phyloP scores from a whole-genome alignment of 2,888 invertebrate species.

The Apeira syringaria region DNA sequence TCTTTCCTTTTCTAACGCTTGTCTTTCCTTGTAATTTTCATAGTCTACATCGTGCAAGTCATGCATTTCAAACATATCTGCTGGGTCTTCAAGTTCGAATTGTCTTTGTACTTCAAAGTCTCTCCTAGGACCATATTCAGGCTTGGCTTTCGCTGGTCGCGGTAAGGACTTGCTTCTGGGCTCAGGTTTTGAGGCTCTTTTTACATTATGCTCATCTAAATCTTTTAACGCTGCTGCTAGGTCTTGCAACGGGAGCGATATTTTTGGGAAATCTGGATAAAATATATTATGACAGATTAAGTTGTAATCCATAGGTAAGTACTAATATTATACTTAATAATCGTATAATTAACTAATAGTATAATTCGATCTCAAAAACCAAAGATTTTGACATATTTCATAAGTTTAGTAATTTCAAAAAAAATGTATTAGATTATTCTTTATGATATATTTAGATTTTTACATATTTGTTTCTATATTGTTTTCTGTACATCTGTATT shows the following conservation, averaged over 20 bases:
- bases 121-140: constrained; percentile 59
- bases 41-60: constrained; percentile 72
- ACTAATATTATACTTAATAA: no score
- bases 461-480: no score
- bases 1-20: constrained; percentile 55
- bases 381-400: no score
- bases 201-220: constrained; percentile 63
- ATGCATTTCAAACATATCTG: constrained; percentile 72
- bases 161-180: constrained; percentile 69
- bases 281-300: background rate
- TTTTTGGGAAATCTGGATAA: constrained; percentile 69
- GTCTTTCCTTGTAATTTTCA: constrained; percentile 78
- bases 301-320: no score
- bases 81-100: constrained; percentile 57
- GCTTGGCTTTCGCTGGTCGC: constrained; percentile 55
- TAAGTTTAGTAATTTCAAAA: no score
- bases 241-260: constrained; percentile 71
- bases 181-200: constrained; percentile 52
- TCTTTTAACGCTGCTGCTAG: constrained; percentile 71
- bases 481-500: no score
- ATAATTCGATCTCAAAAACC: no score
- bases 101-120: constrained; percentile 57
- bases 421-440: no score
- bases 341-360: no score
- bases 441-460: no score